Percentiles rank a stretch among this genome's conserved stretches.
phyloP scores from a whole-genome alignment of 2,888 invertebrate species.

The Lycophotia porphyrea region DNA sequence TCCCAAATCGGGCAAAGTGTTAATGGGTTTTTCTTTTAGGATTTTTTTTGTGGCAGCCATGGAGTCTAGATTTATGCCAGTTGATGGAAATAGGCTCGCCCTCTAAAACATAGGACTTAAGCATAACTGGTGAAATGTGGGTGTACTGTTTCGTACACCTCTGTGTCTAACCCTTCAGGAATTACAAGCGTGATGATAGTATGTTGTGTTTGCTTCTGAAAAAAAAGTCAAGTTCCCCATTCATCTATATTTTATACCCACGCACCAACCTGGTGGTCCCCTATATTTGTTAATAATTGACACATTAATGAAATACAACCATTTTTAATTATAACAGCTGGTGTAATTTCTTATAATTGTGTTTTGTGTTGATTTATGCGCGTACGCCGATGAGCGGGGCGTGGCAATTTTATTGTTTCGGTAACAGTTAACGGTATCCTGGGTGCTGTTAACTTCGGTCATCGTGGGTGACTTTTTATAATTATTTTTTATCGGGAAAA shows the following conservation, averaged over 20 bases:
- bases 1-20: not conserved
- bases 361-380: slow-evolving; percentile 85
- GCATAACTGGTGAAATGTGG: not conserved
- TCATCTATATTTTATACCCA: slow-evolving; percentile 1
- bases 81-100: not conserved
- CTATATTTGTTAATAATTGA: slow-evolving; percentile 85
- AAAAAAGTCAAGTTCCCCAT: not conserved
- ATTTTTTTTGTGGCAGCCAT: not conserved
- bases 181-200: not conserved
- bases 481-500: slow-evolving; percentile 48
- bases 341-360: slow-evolving; percentile 87
- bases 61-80: not conserved
- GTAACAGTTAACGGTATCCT: slow-evolving; percentile 74
- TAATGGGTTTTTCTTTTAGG: not conserved
- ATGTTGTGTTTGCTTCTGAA: not conserved
- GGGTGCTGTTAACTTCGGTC: slow-evolving; percentile 49
- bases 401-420: slow-evolving; percentile 86
- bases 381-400: slow-evolving; percentile 75
- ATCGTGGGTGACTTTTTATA: slow-evolving; percentile 51
- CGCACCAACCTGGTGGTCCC: slow-evolving; percentile 80
- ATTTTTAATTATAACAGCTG: slow-evolving; percentile 81
- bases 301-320: slow-evolving; percentile 81
- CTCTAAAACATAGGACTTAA: not conserved
- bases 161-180: not conserved
- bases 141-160: not conserved